Evolutionary conservation across 2,888 invertebrate genomes (phyloP), one percentile per base, ranked within the genome.

Genomic region (Andrena bicolor): DNA sequence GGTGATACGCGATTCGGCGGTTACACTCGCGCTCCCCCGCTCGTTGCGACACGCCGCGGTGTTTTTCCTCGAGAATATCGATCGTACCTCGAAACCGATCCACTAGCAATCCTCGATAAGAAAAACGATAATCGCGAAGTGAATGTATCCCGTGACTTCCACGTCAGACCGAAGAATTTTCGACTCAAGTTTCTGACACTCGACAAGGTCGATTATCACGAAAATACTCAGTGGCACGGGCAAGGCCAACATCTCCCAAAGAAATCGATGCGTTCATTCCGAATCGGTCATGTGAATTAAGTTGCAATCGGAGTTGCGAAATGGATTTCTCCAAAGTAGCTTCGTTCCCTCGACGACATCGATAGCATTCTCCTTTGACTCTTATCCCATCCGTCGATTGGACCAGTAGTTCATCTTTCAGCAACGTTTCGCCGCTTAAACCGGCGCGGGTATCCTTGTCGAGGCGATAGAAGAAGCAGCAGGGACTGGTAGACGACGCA

Each of bases 401-500:
- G n/a, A 23, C 26, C 53, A 6, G 6, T 20, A 30, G 63, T 70
- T 48, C 53, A 63, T 81, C 58, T 53, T 32, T 28, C 35, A 16
- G n/a, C 41, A n/a, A 41, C 20, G 28, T 28, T 35, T 16, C 64
- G 35, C 49, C 28, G 63, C 63, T 60, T 26, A 51, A 68, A 65
- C 70, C 68, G 30, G 23, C 48, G 23, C n/a, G 16, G 28, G 41
- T 56, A 58, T 63, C 35, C 30, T 32, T 61, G 51, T 48, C 65
- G 75, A 72, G n/a, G 26, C 61, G 8, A 56, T 4, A 56, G 20
- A 30, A 76, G 72, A 80, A 64, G 58, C 76, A 60, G 63, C 30
- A 63, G 32, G 30, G 20, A 41, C 63, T 74, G 13, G 48, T 16
- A 60, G 76, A 73, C 78, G 63, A 76, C 80, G 76, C 80, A 80